Percentiles rank a stretch among this genome's conserved stretches.
Conservation (phyloP, 2,888 invertebrate species). For the Amblyjoppa proteus region DNA sequence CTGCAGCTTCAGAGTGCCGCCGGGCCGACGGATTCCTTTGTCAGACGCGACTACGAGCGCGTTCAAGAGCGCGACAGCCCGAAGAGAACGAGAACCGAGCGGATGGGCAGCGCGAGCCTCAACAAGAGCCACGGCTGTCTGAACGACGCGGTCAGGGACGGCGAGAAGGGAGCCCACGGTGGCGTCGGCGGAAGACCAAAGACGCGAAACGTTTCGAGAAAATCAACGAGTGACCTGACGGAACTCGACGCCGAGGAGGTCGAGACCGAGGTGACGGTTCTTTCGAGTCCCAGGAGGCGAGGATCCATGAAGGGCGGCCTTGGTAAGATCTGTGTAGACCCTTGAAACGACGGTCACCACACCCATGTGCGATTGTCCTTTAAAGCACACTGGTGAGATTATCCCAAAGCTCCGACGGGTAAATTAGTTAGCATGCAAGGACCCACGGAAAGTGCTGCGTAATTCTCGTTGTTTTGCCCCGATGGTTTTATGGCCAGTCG, state of each 20-base stretch:
- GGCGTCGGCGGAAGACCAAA: conserved; percentile 66
- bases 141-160: conserved; percentile 69
- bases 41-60: conserved; percentile 40
- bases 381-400: not conserved
- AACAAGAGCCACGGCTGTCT: conserved; percentile 81
- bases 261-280: conserved; percentile 87
- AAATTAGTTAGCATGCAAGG: not conserved
- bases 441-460: not conserved
- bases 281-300: conserved; percentile 89
- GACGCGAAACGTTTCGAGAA: conserved; percentile 83
- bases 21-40: conserved; percentile 7
- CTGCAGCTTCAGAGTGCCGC: conserved; percentile 17
- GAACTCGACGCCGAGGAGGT: conserved; percentile 86
- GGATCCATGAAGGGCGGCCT: conserved; percentile 86
- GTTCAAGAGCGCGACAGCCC: conserved; percentile 51
- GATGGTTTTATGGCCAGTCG: not conserved
- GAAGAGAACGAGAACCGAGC: conserved; percentile 53
- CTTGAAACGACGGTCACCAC: not conserved
- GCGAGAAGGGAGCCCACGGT: conserved; percentile 48
- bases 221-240: conserved; percentile 92
- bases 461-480: not conserved
- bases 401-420: not conserved
- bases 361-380: not conserved
- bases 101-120: conserved; percentile 71
- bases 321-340: conserved; percentile 74